These are phyloP conservation scores for Melanitta fusca DNA, from an alignment of 2,797 vertebrate species.

Conservation along the genomic window DNA sequence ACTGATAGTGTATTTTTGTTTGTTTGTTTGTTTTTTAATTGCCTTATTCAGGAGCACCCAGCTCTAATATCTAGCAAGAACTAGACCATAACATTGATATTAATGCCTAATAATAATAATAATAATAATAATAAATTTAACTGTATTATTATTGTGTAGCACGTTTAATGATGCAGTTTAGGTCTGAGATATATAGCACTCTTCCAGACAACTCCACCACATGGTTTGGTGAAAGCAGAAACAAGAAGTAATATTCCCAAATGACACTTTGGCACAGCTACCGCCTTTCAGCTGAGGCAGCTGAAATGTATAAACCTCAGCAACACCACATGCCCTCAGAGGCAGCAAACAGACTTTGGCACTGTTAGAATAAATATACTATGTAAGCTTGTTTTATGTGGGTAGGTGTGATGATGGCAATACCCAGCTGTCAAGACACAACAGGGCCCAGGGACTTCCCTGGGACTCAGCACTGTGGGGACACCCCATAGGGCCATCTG, in stretches of 20 bases:
- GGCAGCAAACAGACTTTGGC: accelerated
- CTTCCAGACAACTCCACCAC: neutral
- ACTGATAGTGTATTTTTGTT: neutral
- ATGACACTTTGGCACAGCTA: neutral
- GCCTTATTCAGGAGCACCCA: neutral
- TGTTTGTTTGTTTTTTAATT: neutral
- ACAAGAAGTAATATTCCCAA: neutral
- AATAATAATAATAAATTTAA: neutral
- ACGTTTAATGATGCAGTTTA: neutral
- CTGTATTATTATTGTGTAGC: neutral
- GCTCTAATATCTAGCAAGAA: neutral
- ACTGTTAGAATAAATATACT: neutral
- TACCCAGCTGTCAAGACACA: neutral
- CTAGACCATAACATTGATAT: neutral
- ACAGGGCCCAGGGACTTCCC: neutral
- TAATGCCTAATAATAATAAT: neutral
- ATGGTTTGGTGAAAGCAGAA: neutral
- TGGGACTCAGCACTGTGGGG: neutral
- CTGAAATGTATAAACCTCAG: accelerated
- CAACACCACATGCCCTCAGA: neutral
- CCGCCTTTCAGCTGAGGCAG: neutral
- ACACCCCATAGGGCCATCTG: accelerated
- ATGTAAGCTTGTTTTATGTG: neutral
- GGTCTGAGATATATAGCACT: neutral
- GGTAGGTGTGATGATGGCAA: neutral